phyloP scores from a whole-genome alignment of 2,888 invertebrate species.

The Xanthorhoe designata region DNA sequence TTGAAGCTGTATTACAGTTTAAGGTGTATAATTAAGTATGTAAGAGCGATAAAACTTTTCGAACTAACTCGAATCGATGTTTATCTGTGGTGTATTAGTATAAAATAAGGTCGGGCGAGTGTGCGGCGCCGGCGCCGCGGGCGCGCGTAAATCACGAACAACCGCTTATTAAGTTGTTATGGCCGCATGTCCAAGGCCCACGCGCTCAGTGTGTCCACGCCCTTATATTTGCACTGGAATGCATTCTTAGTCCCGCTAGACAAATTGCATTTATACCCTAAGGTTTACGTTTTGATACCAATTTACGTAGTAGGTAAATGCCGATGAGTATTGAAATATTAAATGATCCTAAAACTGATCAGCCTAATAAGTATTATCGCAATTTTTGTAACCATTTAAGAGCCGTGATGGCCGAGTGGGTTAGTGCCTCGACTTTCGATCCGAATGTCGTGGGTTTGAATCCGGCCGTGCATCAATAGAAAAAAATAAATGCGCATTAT shows the following conservation, averaged over 20 bases:
- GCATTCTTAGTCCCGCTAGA: slow-evolving; percentile 47
- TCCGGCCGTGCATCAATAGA: too few relatives aligned
- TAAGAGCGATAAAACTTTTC: slow-evolving; percentile 23
- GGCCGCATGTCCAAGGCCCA: slow-evolving; percentile 77
- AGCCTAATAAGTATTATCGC: too few relatives aligned
- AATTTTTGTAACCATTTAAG: too few relatives aligned
- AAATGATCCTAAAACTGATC: too few relatives aligned
- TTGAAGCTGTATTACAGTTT: slow-evolving; percentile 13
- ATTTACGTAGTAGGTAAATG: neutral
- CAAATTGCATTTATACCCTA: neutral
- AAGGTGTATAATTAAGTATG: slow-evolving; percentile 20
- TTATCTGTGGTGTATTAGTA: slow-evolving; percentile 82
- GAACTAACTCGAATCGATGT: slow-evolving; percentile 66
- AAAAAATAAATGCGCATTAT: too few relatives aligned
- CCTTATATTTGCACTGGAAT: slow-evolving; percentile 73
- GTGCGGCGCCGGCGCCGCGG: slow-evolving; percentile 83
- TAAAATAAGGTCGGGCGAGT: slow-evolving; percentile 69
- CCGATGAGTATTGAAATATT: too few relatives aligned
- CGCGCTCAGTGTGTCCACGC: slow-evolving; percentile 76
- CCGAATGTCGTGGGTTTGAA: too few relatives aligned
- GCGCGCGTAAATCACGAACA: slow-evolving; percentile 82
- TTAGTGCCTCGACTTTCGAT: too few relatives aligned
- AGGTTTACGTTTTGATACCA: neutral
- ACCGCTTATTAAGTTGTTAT: slow-evolving; percentile 84
- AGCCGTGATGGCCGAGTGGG: too few relatives aligned